Evolutionary conservation across 2,113 vertebrate genomes (phyloP).

Genomic region (Bubo bubo): DNA sequence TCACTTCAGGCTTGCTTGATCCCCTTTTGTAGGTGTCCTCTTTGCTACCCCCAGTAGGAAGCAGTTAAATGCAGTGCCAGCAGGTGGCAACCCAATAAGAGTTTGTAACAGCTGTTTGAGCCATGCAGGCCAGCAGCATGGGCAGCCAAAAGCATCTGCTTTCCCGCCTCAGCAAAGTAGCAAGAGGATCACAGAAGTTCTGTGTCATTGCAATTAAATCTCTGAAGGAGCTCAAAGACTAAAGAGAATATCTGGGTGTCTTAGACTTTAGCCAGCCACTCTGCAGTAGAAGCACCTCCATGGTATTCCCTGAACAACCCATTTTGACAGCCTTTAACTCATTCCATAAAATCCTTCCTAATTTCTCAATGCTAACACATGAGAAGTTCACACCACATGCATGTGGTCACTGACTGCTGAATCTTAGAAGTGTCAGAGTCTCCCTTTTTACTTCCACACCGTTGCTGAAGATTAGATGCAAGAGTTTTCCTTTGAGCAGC

Average conservation of each 20-base stretch:
- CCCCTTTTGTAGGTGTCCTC: background rate
- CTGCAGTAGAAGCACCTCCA: rapidly evolving
- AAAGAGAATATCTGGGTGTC: background rate
- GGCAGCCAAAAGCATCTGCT: background rate
- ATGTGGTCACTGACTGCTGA: background rate
- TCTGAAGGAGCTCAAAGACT: background rate
- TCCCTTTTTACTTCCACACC: background rate
- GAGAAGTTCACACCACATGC: background rate
- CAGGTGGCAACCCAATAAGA: constrained; percentile 34
- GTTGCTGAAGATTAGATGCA: background rate
- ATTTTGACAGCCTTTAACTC: background rate
- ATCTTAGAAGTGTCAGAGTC: background rate
- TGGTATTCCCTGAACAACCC: background rate
- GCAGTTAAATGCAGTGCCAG: constrained; percentile 18
- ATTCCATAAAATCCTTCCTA: background rate
- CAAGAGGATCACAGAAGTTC: background rate
- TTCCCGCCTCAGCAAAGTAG: background rate
- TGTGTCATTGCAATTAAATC: background rate
- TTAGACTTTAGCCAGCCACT: background rate
- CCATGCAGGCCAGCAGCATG: rapidly evolving
- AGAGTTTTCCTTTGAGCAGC: background rate
- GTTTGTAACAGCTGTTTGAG: background rate
- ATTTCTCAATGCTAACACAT: background rate
- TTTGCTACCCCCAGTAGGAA: background rate
- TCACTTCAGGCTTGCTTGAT: background rate